phyloP scores from a whole-genome alignment of 2,888 invertebrate species.

The Tenthredo distinguenda region DNA sequence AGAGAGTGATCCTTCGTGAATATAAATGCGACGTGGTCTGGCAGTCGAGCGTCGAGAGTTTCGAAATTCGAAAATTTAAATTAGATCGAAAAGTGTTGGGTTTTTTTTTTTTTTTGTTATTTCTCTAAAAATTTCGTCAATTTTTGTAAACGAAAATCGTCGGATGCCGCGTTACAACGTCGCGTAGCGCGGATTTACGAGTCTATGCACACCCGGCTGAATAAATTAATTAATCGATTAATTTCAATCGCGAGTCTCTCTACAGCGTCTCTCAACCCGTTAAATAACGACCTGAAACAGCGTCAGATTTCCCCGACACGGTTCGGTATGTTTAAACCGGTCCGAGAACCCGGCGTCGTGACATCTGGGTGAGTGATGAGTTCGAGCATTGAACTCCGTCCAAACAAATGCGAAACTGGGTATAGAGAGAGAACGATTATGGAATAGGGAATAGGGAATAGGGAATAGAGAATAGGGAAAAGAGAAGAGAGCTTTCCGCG shows the following conservation, averaged over 20 bases:
- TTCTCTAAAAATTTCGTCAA: not conserved
- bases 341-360: conserved; percentile 10
- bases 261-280: not conserved
- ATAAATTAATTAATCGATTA: not conserved
- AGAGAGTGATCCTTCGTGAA: conserved; percentile 66
- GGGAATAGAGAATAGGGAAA: not conserved
- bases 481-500: not conserved
- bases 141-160: not conserved
- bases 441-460: not conserved
- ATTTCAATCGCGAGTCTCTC: not conserved
- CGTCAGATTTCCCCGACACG: not conserved
- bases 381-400: conserved; percentile 45
- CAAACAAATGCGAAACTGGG: conserved; percentile 27
- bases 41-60: not conserved
- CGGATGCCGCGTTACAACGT: not conserved
- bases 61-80: not conserved
- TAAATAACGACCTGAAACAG: not conserved
- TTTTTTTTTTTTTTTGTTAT: not conserved
- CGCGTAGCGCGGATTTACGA: no score
- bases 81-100: not conserved
- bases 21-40: conserved; percentile 65
- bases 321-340: not conserved
- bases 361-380: conserved; percentile 48
- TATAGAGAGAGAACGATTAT: not conserved
- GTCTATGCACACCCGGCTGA: no score